These are phyloP conservation scores for Tor tambroides DNA, from an alignment of 2,113 vertebrate genomes.

Conservation along the genomic window DNA sequence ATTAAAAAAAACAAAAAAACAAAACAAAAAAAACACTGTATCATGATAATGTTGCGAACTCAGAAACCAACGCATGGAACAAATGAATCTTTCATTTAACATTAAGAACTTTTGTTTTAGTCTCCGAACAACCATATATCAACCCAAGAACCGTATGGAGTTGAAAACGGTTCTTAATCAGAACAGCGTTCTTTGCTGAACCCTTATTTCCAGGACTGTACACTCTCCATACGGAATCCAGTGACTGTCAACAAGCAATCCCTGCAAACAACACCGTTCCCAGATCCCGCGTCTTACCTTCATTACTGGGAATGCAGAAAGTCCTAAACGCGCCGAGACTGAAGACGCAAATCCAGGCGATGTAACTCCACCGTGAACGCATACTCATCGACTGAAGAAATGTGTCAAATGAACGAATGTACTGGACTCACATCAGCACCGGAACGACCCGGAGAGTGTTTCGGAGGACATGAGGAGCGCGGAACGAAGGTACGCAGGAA, in stretches of 20 bases:
- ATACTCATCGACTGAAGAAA: slow-evolving; percentile 44
- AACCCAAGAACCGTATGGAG: neutral
- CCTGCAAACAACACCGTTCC: neutral
- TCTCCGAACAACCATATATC: neutral
- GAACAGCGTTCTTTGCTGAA: neutral
- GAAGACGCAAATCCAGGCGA: slow-evolving; percentile 62
- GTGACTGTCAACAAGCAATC: neutral
- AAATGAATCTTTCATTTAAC: neutral
- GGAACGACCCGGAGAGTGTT: slow-evolving; percentile 34
- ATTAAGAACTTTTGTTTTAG: neutral
- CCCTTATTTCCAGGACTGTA: neutral
- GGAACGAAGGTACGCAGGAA: slow-evolving; percentile 27
- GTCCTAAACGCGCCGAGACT: slow-evolving; percentile 50
- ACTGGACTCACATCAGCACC: slow-evolving; percentile 46
- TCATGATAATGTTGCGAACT: neutral
- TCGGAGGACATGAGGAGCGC: slow-evolving; percentile 52
- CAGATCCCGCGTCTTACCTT: slow-evolving; percentile 61
- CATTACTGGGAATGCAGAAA: slow-evolving; percentile 62
- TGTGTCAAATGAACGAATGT: slow-evolving; percentile 32
- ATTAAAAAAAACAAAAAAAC: no score
- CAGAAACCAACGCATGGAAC: neutral
- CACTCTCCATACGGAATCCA: neutral
- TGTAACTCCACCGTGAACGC: slow-evolving; percentile 62
- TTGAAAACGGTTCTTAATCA: neutral
- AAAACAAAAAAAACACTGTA: neutral